These are phyloP conservation scores for Drosophila bocqueti DNA, from an alignment of 1,140 invertebrate genomes.

Conservation along the genomic window DNA sequence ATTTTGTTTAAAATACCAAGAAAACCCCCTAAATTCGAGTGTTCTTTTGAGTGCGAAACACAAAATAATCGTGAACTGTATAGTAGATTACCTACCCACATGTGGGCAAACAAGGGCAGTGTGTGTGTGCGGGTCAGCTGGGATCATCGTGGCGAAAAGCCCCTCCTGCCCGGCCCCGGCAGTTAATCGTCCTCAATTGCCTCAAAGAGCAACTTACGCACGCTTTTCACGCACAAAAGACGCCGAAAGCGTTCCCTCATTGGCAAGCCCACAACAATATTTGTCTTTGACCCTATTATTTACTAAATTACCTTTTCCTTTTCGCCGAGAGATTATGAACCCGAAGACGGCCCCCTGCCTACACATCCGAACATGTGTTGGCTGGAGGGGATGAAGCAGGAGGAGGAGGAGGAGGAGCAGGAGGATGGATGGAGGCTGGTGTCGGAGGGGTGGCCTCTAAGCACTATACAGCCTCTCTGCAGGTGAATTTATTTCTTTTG, in stretches of 20 bases:
- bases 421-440: background rate
- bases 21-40: background rate
- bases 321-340: conserved; percentile 46
- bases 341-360: conserved; percentile 23
- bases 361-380: conserved; percentile 21
- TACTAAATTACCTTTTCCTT: conserved; percentile 80
- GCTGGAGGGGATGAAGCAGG: background rate
- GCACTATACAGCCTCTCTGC: conserved; percentile 47
- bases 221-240: conserved; percentile 78
- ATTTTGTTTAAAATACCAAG: background rate
- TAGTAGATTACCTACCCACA: background rate
- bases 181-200: conserved; percentile 78
- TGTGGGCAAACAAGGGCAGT: conserved; percentile 10
- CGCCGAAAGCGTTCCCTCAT: conserved; percentile 67
- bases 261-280: conserved; percentile 70
- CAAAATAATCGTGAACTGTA: background rate
- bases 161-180: background rate
- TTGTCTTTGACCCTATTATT: conserved; percentile 82
- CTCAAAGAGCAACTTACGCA: conserved; percentile 69
- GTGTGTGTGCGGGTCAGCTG: conserved; percentile 17
- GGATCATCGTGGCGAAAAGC: conserved; percentile 11
- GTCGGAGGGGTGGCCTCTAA: conserved; percentile 18
- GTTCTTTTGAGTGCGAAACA: background rate
- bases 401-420: background rate
- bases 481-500: conserved; percentile 81